A percentile compares a stretch with the other conserved stretches of the same genome.
Conservation (phyloP, 2,797 vertebrate species). For the Myiotriccus ornatus region DNA sequence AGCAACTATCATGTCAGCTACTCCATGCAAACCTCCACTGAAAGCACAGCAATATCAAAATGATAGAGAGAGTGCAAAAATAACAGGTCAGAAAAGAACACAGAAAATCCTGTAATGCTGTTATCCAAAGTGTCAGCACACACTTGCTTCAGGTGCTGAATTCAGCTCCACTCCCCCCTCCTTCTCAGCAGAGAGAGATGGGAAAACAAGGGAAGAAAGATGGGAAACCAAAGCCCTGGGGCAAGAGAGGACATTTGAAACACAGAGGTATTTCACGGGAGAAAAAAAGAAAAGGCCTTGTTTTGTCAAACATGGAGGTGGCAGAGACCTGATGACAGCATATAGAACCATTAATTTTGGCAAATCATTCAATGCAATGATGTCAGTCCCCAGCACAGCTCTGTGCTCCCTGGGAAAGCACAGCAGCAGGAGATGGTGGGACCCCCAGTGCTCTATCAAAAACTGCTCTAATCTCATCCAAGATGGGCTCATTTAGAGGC, state of each 20-base stretch:
- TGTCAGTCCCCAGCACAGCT: fast-evolving
- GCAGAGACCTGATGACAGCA: not conserved
- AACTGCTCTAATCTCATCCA: not conserved
- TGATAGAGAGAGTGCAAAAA: not conserved
- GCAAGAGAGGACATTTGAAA: not conserved
- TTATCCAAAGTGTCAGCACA: not conserved
- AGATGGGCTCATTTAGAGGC: not conserved
- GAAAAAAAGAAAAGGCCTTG: not conserved
- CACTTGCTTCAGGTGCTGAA: not conserved
- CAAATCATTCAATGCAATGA: not conserved
- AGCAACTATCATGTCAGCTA: not conserved
- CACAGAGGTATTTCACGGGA: not conserved
- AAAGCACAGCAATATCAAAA: not conserved
- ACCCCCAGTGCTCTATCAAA: fast-evolving
- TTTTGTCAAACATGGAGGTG: not conserved
- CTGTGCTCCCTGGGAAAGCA: not conserved
- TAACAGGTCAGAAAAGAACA: not conserved
- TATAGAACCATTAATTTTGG: not conserved
- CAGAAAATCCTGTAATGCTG: not conserved
- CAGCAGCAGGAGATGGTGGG: fast-evolving
- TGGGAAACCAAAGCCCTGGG: not conserved
- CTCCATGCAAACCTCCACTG: not conserved
- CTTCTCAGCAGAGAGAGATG: not conserved
- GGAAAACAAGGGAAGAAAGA: not conserved
- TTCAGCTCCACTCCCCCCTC: not conserved